phyloP scores from a whole-genome alignment of 2,888 invertebrate species.

The Ectropis crepuscularia region DNA sequence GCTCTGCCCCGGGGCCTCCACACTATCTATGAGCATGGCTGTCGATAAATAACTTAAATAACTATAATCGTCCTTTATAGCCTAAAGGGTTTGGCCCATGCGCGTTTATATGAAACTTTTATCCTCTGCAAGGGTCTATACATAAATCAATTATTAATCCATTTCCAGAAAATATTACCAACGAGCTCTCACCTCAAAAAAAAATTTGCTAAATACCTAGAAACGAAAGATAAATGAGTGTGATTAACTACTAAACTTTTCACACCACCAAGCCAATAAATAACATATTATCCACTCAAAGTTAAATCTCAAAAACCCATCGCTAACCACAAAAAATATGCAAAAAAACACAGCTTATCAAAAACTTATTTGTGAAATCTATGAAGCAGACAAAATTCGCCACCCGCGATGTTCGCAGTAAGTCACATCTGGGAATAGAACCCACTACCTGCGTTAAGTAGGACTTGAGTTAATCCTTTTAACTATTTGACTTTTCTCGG shows the following conservation, averaged over 20 bases:
- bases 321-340: constrained; percentile 24
- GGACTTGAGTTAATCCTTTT: constrained; percentile 46
- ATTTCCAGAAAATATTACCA: no score
- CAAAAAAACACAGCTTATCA: constrained; percentile 47
- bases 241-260: neutral
- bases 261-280: constrained; percentile 10
- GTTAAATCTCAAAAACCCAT: constrained; percentile 36
- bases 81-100: no score
- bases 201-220: neutral
- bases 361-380: constrained; percentile 56
- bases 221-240: neutral
- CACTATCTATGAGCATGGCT: no score
- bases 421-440: constrained; percentile 46
- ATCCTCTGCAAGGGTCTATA: no score
- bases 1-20: no score
- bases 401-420: constrained; percentile 62
- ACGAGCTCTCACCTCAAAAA: no score
- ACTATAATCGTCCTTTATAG: no score
- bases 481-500: constrained; percentile 39
- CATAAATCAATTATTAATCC: no score
- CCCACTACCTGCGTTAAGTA: constrained; percentile 52
- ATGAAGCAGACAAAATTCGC: constrained; percentile 55
- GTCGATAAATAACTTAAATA: no score
- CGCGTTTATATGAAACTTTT: no score
- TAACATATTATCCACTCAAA: constrained; percentile 11